phyloP scores from a whole-genome alignment of 2,888 invertebrate species.

The Boloria selene region DNA sequence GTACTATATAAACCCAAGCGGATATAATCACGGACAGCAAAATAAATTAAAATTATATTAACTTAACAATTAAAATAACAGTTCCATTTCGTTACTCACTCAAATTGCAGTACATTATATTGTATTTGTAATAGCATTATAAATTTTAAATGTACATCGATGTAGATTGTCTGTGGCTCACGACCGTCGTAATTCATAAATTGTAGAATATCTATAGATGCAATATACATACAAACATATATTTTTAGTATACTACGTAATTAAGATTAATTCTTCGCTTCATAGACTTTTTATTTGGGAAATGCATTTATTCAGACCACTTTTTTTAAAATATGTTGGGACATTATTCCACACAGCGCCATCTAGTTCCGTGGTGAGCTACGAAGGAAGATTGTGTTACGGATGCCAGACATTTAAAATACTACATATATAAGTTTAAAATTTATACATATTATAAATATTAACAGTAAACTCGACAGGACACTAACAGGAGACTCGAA shows the following conservation, averaged over 20 bases:
- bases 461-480: too few relatives aligned
- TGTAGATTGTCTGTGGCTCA: constrained; percentile 50
- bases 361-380: too few relatives aligned
- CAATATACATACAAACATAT: not conserved
- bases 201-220: constrained; percentile 15
- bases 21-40: constrained; percentile 6
- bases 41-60: constrained; percentile 15
- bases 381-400: too few relatives aligned
- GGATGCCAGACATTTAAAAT: too few relatives aligned
- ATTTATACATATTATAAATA: too few relatives aligned
- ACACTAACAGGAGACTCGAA: too few relatives aligned
- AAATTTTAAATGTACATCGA: constrained; percentile 55
- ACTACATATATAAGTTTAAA: too few relatives aligned
- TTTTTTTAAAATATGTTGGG: too few relatives aligned
- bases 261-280: not conserved
- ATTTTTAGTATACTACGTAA: not conserved
- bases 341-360: too few relatives aligned
- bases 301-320: too few relatives aligned
- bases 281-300: too few relatives aligned
- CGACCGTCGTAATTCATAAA: constrained; percentile 57
- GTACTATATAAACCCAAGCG: constrained; percentile 4
- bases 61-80: constrained; percentile 38
- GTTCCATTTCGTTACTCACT: constrained; percentile 47
- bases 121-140: constrained; percentile 57
- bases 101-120: constrained; percentile 48